These are phyloP conservation scores for Drosophila cardini DNA, from an alignment of 1,140 invertebrate genomes.

Conservation along the genomic window DNA sequence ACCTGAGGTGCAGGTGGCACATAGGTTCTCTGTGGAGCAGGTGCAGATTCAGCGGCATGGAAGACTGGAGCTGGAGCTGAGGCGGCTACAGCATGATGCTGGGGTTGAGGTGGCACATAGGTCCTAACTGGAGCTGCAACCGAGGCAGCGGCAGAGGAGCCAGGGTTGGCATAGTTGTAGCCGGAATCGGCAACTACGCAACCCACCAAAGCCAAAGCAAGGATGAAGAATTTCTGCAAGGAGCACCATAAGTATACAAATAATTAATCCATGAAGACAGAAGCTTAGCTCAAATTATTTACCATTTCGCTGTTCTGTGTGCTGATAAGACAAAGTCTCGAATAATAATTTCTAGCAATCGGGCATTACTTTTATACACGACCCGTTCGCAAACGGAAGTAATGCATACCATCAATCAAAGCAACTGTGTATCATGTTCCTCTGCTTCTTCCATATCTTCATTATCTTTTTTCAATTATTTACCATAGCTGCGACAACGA, in stretches of 20 bases:
- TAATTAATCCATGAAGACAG: slow-evolving; percentile 12
- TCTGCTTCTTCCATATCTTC: slow-evolving; percentile 15
- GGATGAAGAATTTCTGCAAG: slow-evolving; percentile 61
- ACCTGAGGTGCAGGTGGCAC: slow-evolving; percentile 37
- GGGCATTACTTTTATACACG: slow-evolving; percentile 68
- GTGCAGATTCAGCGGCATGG: slow-evolving; percentile 44
- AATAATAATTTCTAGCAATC: slow-evolving; percentile 58
- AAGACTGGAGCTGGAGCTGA: slow-evolving; percentile 50
- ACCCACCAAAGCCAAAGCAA: slow-evolving; percentile 64
- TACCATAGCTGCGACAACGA: slow-evolving; percentile 47
- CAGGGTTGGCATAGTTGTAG: slow-evolving; percentile 68
- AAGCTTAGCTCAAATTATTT: slow-evolving; percentile 25
- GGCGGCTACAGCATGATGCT: slow-evolving; percentile 24
- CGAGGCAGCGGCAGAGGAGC: slow-evolving; percentile 44
- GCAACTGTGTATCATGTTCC: slow-evolving; percentile 43
- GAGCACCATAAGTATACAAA: not conserved
- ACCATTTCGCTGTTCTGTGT: slow-evolving; percentile 66
- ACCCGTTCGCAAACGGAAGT: slow-evolving; percentile 62
- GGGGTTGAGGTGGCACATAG: slow-evolving; percentile 49
- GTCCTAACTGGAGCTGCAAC: slow-evolving; percentile 55
- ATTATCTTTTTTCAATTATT: slow-evolving; percentile 44
- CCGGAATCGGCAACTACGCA: slow-evolving; percentile 61
- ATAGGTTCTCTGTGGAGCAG: slow-evolving; percentile 45
- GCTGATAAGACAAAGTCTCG: slow-evolving; percentile 55
- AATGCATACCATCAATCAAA: slow-evolving; percentile 71